Base-by-base conservation (phyloP, 2,888 invertebrate species). In the Drosophila kambysellisi region DNA sequence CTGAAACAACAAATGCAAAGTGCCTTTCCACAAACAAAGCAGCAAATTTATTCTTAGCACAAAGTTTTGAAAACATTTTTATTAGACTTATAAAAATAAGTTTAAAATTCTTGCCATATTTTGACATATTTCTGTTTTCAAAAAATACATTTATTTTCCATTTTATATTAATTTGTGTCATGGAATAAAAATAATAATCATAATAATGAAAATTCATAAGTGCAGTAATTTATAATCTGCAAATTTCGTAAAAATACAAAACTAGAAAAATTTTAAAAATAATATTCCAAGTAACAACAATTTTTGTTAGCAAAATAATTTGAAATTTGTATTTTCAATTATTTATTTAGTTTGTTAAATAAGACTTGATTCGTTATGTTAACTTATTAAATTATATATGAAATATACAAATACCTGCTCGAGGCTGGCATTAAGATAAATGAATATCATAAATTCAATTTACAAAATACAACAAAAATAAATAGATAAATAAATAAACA, bases 1-100 rank as follows among this genome's bases (percentile, higher is more conserved):
- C 43, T 43, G 35, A 32, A 56, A 56, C 35, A 48, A 50, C 48
- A 33, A 70, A 70, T 46, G 51, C 70, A 70, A 59, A 70, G 52
- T 52, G 52, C 17, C 32, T 46, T 43, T 37, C 17, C 20, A 32
- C 3, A 17, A 46, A 37, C 59, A 59, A 32, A 39, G 2, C 20
- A 25, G 6, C 25, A 35, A 20, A 35, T 30, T 35, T 15, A 60
- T 54, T 46, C 17, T 30, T 12, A 6, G 15, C 20, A 43, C 17
- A 20, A 17, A n/a, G n/a, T 8, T 20, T 46, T 20, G 5, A 20
- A 20, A 41, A n/a, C 2, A 37, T 30, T 67, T 56, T 0, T 4
- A 35, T 25, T 37, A 32, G 6, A 32, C 8, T 37, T 1, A 46
- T 15, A 0, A 30, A 30, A 20, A 41, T 7, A 4, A 41, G 39